Conservation (phyloP, 2,888 invertebrate species). For the Epirrhoe alternata region DNA sequence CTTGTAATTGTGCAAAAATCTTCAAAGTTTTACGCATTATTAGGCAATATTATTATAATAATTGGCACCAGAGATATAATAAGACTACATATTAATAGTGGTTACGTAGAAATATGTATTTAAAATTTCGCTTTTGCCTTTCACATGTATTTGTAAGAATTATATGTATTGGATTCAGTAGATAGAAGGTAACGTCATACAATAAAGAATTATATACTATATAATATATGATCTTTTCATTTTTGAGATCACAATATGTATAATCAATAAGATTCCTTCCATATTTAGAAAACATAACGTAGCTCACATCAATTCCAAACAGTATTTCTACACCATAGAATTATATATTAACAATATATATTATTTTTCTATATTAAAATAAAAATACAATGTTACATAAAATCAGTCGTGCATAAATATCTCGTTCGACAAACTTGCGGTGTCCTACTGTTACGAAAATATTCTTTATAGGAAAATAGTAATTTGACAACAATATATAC, state of each 20-base stretch:
- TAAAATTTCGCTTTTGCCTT: constrained; percentile 5
- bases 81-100: not conserved
- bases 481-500: constrained; percentile 2
- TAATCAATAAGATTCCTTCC: not conserved
- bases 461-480: constrained; percentile 23
- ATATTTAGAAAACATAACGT: not conserved
- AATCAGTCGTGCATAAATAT: constrained; percentile 64
- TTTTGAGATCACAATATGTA: constrained; percentile 1
- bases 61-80: constrained; percentile 41
- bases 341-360: constrained; percentile 35
- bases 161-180: too few species aligned
- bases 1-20: constrained; percentile 26
- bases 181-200: not conserved
- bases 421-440: constrained; percentile 41
- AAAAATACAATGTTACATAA: constrained; percentile 50
- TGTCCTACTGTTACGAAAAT: constrained; percentile 47
- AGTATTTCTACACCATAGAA: constrained; percentile 3
- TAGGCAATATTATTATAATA: constrained; percentile 24
- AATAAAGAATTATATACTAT: not conserved
- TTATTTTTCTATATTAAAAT: constrained; percentile 45
- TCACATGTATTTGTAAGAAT: too few species aligned
- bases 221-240: not conserved
- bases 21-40: constrained; percentile 26
- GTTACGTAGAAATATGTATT: not conserved
- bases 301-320: constrained; percentile 2